phyloP scores from a whole-genome alignment of 2,888 invertebrate genomes.

The Plebejus anna region DNA sequence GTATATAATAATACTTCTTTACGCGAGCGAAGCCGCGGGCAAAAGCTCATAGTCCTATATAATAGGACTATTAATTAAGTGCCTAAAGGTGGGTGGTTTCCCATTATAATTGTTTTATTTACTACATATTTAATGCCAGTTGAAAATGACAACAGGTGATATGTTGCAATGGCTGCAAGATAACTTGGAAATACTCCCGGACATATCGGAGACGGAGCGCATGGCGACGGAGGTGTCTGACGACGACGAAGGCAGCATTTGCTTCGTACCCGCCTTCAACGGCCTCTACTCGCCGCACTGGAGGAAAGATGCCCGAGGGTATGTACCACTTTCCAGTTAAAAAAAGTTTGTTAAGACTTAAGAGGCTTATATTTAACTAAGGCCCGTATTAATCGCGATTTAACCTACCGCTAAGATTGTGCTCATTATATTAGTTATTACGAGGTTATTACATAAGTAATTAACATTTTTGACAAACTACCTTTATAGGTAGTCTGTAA shows the following conservation, averaged over 20 bases:
- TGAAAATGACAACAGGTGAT: slow-evolving; percentile 75
- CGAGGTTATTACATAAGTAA: no score
- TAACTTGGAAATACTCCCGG: slow-evolving; percentile 87
- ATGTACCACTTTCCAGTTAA: slow-evolving; percentile 36
- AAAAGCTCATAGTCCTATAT: no score
- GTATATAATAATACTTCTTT: no score
- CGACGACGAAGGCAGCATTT: slow-evolving; percentile 86
- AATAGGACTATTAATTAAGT: no score
- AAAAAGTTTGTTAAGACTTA: background rate
- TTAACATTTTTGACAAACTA: no score
- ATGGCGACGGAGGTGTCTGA: slow-evolving; percentile 55
- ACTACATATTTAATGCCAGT: background rate
- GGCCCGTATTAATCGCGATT: background rate
- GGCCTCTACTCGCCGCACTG: slow-evolving; percentile 98
- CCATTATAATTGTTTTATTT: background rate
- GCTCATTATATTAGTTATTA: no score
- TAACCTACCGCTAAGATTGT: no score
- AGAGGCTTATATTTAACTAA: no score
- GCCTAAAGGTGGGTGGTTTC: no score
- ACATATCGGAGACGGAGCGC: slow-evolving; percentile 83
- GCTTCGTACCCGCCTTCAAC: slow-evolving; percentile 98
- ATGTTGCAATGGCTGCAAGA: slow-evolving; percentile 94
- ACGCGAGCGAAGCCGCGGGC: no score
- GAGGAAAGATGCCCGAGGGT: slow-evolving; percentile 94
- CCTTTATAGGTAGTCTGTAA: no score